Conservation (phyloP, 2,113 vertebrate genomes). For the Sinocyclocheilus anophthalmus region DNA sequence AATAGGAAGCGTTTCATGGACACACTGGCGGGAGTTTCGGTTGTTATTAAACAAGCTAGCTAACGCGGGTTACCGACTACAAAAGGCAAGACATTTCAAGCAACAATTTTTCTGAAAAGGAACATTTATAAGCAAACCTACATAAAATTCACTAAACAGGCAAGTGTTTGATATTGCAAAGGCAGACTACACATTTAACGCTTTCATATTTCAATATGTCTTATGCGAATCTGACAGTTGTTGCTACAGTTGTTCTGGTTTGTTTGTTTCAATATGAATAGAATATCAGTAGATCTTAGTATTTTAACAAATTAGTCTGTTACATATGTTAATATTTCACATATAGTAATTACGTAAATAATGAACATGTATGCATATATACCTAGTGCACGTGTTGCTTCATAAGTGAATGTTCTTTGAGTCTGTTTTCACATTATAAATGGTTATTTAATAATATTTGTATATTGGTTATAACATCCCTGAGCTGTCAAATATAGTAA, state of each 20-base stretch:
- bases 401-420: neutral
- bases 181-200: neutral
- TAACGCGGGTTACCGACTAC: neutral
- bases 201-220: neutral
- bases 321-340: neutral
- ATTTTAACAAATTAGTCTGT: neutral
- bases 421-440: neutral
- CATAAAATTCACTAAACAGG: neutral
- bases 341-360: neutral
- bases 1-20: neutral
- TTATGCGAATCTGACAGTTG: neutral
- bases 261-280: neutral
- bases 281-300: neutral
- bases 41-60: slow-evolving; percentile 8
- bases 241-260: neutral
- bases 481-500: neutral
- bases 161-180: neutral
- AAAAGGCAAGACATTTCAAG: neutral
- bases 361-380: neutral
- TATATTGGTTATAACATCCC: neutral
- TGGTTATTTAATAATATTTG: neutral
- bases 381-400: neutral
- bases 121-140: neutral
- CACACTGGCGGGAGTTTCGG: slow-evolving; percentile 20
- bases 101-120: neutral